These are phyloP conservation scores for Octonoba sinensis DNA, from an alignment of 2,888 invertebrate species.

Conservation along the genomic window DNA sequence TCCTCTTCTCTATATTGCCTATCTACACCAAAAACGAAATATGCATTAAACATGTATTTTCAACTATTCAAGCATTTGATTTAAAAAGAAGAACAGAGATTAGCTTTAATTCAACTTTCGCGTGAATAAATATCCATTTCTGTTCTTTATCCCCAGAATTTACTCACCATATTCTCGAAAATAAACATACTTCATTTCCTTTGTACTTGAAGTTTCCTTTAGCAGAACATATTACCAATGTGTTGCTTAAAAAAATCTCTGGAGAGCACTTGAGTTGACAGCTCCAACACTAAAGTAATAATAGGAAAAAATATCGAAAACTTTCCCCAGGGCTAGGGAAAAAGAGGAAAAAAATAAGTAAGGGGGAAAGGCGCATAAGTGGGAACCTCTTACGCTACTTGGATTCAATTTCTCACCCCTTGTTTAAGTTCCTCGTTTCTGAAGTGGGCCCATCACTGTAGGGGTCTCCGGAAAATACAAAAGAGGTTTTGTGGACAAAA, in stretches of 20 bases:
- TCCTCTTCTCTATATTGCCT: no score
- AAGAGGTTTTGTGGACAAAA: conserved; percentile 41
- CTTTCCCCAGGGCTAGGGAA: conserved; percentile 16
- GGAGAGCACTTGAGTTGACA: conserved; percentile 42
- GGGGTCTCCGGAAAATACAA: conserved; percentile 25
- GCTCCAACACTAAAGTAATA: conserved; percentile 8
- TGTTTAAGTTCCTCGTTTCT: conserved; percentile 38
- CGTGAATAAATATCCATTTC: no score
- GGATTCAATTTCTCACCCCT: conserved; percentile 60
- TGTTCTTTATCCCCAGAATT: no score
- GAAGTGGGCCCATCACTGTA: conserved; percentile 21
- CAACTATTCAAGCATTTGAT: no score
- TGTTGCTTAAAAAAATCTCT: conserved; percentile 17
- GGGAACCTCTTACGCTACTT: conserved; percentile 17
- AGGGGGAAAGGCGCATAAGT: conserved; percentile 16
- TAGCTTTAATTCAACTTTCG: no score
- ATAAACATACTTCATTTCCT: no score
- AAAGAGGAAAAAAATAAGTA: conserved; percentile 16
- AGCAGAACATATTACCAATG: no score
- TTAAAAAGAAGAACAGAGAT: no score
- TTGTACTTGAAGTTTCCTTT: no score
- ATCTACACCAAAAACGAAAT: no score
- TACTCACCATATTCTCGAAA: no score
- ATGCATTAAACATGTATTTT: no score
- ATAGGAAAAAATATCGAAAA: conserved; percentile 22